These are phyloP conservation scores for Cordilura impudica DNA, from an alignment of 2,888 invertebrate species.

Conservation along the genomic window DNA sequence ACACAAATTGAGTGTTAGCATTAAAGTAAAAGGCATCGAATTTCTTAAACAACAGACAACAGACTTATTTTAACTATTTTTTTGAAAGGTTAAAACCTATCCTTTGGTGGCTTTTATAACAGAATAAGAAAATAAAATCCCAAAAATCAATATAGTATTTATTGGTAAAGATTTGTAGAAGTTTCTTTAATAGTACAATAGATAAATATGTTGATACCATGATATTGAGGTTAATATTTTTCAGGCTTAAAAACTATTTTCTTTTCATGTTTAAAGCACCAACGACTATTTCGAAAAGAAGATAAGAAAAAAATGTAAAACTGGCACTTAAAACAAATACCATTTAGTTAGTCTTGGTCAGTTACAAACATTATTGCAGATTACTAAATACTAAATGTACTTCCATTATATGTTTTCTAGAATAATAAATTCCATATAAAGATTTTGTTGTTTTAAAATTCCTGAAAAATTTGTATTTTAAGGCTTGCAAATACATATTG, in stretches of 20 bases:
- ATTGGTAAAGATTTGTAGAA: constrained; percentile 6
- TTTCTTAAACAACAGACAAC: background rate
- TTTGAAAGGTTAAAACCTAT: constrained; percentile 11
- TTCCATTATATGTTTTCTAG: no score
- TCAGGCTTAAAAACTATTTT: background rate
- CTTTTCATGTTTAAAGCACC: background rate
- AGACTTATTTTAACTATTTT: background rate
- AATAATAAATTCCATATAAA: no score
- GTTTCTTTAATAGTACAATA: background rate
- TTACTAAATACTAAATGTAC: no score
- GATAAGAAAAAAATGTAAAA: no score
- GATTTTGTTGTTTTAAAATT: no score
- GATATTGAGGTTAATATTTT: background rate
- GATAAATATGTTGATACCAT: background rate
- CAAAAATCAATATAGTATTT: constrained; percentile 5
- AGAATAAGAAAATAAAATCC: background rate
- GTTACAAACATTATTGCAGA: no score
- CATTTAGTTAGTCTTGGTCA: no score
- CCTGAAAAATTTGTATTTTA: no score
- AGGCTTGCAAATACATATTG: no score
- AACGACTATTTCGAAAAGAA: no score
- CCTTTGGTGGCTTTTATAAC: background rate
- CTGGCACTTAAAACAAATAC: no score
- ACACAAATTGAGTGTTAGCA: background rate
- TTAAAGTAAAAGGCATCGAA: background rate